Conservation (phyloP, 2,113 vertebrate genomes). For the Mustela nigripes region DNA sequence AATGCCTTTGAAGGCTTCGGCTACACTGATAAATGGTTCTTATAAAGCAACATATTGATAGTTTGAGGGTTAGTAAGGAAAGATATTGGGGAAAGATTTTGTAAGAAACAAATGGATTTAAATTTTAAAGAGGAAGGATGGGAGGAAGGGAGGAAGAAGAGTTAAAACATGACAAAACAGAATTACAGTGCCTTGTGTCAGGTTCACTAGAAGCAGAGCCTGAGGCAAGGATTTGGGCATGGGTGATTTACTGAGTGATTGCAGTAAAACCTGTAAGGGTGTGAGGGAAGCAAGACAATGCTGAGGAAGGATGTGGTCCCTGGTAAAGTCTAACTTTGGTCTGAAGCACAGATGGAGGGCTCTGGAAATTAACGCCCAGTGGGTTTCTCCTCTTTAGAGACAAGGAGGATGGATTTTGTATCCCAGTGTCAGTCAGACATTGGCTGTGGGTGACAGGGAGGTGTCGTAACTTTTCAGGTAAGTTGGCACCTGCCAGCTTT, state of each 20-base stretch:
- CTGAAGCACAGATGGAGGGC: background rate
- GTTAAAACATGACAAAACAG: background rate
- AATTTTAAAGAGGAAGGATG: background rate
- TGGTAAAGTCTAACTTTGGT: background rate
- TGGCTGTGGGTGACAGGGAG: background rate
- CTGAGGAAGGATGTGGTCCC: background rate
- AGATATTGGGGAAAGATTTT: background rate
- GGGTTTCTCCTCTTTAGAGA: background rate
- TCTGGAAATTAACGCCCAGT: background rate
- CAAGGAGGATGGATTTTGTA: rapidly evolving
- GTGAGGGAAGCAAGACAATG: background rate
- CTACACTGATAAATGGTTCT: rapidly evolving
- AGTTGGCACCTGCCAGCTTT: background rate
- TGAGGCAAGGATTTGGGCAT: background rate
- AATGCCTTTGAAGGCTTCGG: no score
- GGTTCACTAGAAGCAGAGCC: background rate
- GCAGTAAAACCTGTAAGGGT: background rate
- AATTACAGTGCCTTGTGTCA: rapidly evolving
- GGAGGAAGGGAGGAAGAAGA: background rate
- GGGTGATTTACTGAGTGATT: rapidly evolving
- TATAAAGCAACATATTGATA: rapidly evolving
- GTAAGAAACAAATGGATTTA: background rate
- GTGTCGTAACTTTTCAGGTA: background rate
- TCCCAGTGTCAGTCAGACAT: rapidly evolving
- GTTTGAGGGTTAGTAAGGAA: background rate